Evolutionary conservation across 2,797 vertebrate genomes (phyloP), one percentile per base, ranked within the genome.

Genomic region (Oreochromis grahami): DNA sequence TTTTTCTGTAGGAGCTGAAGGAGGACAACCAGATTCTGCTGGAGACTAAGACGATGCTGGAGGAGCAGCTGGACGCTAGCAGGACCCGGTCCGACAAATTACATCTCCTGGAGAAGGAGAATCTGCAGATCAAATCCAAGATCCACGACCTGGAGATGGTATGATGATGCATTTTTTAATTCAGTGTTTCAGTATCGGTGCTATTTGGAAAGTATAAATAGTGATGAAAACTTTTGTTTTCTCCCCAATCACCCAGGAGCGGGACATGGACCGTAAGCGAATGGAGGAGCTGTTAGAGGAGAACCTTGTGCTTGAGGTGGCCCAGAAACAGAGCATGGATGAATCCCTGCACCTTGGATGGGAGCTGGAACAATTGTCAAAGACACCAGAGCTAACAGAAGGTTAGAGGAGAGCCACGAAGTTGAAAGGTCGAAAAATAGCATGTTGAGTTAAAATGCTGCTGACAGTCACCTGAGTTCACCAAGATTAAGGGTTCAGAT

Each of bases 261-360:
- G 97, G 56, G 98, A 99, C 92, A 94, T 98, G 95, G 98, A 99
- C 89, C 97, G 98, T 83, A 99, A 98, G 90, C 98, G 98, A 29
- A 97, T 99, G 91, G 98, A 99, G 88, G 98, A 99, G 92, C 95
- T 99, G 80, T 89, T 99, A 96, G 98, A 99, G 95, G 98, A 99
- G 96, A 99, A 99, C 86, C 97, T 99, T 92, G 96, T 97, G 48
- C 94, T 99, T 11, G 98, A 99, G 96, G 98, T 99, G 98, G 98
- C 98, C 80, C 98, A 99, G 95, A 99, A 99, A 82, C 98, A 99
- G 93, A 99, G 98, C 89, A 99, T 99, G 98, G 98, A 99, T 63
- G 98, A 99, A 90, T 99, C 98, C 5, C 93, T 99, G 89, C 98
- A 99, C 93, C 96, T 99, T 80, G 98, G 98, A 88, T 99, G 98